A percentile compares a stretch with the other conserved stretches of the same genome.
phyloP scores from a whole-genome alignment of 2,888 invertebrate genomes.

The Cosmia pyralina region DNA sequence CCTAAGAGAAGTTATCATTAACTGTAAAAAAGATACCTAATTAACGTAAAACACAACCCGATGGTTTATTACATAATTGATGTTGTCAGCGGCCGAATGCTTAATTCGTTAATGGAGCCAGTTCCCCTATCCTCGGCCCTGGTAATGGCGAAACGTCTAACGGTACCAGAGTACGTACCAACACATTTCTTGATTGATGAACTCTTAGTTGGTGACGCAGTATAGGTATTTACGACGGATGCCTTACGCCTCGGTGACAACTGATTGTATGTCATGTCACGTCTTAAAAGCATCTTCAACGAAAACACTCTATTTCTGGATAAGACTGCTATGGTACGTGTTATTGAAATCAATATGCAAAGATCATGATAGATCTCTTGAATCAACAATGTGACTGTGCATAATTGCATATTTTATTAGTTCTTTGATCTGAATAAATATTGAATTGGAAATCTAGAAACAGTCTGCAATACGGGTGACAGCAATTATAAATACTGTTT shows the following conservation, averaged over 20 bases:
- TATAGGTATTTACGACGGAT: constrained; percentile 52
- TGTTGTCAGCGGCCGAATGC: constrained; percentile 67
- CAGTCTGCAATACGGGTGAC: constrained; percentile 6
- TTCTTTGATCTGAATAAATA: constrained; percentile 38
- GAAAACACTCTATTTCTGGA: constrained; percentile 41
- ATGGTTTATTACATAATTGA: constrained; percentile 71
- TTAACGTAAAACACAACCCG: constrained; percentile 65
- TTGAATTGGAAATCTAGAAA: constrained; percentile 43
- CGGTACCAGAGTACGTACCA: constrained; percentile 65
- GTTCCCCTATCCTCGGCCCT: constrained; percentile 63
- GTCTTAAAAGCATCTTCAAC: constrained; percentile 44
- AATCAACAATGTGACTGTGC: constrained; percentile 26
- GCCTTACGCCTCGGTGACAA: constrained; percentile 45
- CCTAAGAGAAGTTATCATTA: constrained; percentile 59
- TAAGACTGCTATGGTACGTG: constrained; percentile 26
- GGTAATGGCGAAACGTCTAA: constrained; percentile 69
- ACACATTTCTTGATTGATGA: constrained; percentile 68
- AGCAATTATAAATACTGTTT: constrained; percentile 28
- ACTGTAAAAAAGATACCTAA: constrained; percentile 69
- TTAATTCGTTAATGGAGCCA: constrained; percentile 73
- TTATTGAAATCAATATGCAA: constrained; percentile 35
- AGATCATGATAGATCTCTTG: constrained; percentile 17
- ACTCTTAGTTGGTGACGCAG: constrained; percentile 63
- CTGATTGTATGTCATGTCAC: constrained; percentile 59
- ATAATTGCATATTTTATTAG: constrained; percentile 38